Evolutionary conservation across 2,113 vertebrate genomes (phyloP), one percentile per base, ranked within the genome.

Genomic region (Cyprinodon variegatus): DNA sequence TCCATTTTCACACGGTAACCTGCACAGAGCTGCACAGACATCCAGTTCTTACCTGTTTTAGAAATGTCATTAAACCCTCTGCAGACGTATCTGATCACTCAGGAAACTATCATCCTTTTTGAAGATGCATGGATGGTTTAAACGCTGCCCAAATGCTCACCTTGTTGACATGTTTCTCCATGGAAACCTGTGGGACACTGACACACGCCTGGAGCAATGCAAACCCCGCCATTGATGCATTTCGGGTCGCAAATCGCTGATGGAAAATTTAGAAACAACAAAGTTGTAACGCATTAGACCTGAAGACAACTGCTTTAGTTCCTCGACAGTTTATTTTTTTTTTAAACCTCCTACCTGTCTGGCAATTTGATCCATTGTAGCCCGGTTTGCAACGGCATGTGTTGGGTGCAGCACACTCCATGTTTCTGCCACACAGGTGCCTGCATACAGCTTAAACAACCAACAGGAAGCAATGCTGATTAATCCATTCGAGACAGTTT

Each of bases 371-470:
- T 3, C 93, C 94, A 1, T 81, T 68, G 81, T 90, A 94, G 60
- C 93, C 93, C 6, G 79, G 77, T 69, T 90, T 94, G 75, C 94
- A 95, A 75, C 90, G 91, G 43, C 94, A 95, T 0, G 89, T 91
- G 57, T 94, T 91, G 3, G 94, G 94, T 0, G 89, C 91, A 0
- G 88, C 91, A 36, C 93, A 94, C 83, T 85, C 90, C 93, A 94
- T 94, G 86, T 95, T 94, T 74, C 71, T 85, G 1, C 92, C 93
- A 38, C 93, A 94, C 0, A 76, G 40, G 10, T 88, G 89, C 22
- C 90, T 92, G 91, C 94, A 95, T 43, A 94, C 85, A 69, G 91
- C 93, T 95, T 66, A 15, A 77, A 48, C 29, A 80, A 83, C 76
- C 70, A 20, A 69, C 22, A 68, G 37, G 65, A 5, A 22, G 50